Evolutionary conservation across 1,140 invertebrate genomes (phyloP).

Genomic region (Trialeurodes vaporariorum): DNA sequence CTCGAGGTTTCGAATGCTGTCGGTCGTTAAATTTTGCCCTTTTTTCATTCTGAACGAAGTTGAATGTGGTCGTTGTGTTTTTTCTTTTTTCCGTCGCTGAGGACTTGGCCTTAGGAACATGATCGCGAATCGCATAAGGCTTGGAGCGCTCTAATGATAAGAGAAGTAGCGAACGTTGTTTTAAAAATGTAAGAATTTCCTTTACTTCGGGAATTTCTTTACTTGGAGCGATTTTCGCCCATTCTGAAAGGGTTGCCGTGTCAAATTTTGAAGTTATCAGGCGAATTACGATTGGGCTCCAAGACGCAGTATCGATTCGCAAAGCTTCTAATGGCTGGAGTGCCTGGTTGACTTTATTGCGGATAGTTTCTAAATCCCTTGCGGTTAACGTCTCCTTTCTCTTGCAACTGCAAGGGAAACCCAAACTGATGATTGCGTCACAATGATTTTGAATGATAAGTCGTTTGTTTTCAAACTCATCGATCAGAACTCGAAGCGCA

Average conservation of each 20-base stretch:
- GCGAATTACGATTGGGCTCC: neutral
- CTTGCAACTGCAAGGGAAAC: neutral
- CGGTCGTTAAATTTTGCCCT: neutral
- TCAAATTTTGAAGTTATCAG: neutral
- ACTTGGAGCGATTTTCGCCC: neutral
- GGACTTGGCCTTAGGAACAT: neutral
- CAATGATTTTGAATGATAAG: neutral
- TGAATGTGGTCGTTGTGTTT: neutral
- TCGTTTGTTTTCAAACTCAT: neutral
- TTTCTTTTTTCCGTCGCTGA: neutral
- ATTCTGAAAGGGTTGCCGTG: neutral
- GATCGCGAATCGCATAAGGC: neutral
- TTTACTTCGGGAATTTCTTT: neutral
- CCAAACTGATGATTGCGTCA: neutral
- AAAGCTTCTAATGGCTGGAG: neutral
- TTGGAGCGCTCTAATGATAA: neutral
- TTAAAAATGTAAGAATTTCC: neutral
- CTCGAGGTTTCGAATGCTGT: neutral
- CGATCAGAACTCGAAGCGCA: neutral
- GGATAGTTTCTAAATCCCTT: neutral
- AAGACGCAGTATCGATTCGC: neutral
- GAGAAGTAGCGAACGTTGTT: neutral
- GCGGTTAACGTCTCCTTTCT: neutral
- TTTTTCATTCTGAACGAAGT: neutral
- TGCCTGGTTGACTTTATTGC: neutral